A percentile compares a stretch with the other conserved stretches of the same genome.
phyloP scores from a whole-genome alignment of 2,113 vertebrate genomes.

The Amphiprion percula region DNA sequence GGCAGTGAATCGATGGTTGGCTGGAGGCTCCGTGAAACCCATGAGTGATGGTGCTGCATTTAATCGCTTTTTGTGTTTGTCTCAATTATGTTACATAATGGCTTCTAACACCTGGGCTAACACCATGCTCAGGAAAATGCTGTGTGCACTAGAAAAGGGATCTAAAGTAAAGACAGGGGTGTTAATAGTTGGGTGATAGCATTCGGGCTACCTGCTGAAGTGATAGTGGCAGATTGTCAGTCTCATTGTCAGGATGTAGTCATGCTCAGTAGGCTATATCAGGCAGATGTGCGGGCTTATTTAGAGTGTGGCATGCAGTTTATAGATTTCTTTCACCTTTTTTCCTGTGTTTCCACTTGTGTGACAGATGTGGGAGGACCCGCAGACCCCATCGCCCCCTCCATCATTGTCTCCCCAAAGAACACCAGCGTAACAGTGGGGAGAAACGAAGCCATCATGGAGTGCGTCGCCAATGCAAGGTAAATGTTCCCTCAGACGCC shows the following conservation, averaged over 20 bases:
- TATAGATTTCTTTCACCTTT: slow-evolving; percentile 36
- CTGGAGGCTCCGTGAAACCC: slow-evolving; percentile 76
- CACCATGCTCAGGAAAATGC: slow-evolving; percentile 65
- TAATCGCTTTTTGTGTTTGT: slow-evolving; percentile 85
- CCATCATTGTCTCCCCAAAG: slow-evolving; percentile 94
- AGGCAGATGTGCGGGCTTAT: slow-evolving; percentile 35
- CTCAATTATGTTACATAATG: slow-evolving; percentile 86
- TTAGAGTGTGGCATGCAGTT: slow-evolving; percentile 25
- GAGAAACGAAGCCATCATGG: slow-evolving; percentile 93
- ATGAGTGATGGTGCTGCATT: slow-evolving; percentile 84
- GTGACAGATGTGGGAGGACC: slow-evolving; percentile 91
- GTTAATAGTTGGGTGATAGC: slow-evolving; percentile 70
- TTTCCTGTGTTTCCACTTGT: slow-evolving; percentile 19
- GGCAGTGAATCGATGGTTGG: slow-evolving; percentile 85
- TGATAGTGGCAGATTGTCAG: slow-evolving; percentile 63
- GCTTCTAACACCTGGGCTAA: slow-evolving; percentile 80
- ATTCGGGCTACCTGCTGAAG: slow-evolving; percentile 45
- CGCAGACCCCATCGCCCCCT: slow-evolving; percentile 95
- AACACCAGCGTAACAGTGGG: slow-evolving; percentile 96
- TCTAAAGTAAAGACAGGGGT: slow-evolving; percentile 70
- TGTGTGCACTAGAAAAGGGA: slow-evolving; percentile 56
- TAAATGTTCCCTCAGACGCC: slow-evolving; percentile 19
- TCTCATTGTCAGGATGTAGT: slow-evolving; percentile 42
- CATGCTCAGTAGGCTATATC: slow-evolving; percentile 45
- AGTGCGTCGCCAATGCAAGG: slow-evolving; percentile 98